A percentile compares a stretch with the other conserved stretches of the same genome.
phyloP scores from a whole-genome alignment of 2,113 vertebrate species.

The Eudyptes chrysolophus region DNA sequence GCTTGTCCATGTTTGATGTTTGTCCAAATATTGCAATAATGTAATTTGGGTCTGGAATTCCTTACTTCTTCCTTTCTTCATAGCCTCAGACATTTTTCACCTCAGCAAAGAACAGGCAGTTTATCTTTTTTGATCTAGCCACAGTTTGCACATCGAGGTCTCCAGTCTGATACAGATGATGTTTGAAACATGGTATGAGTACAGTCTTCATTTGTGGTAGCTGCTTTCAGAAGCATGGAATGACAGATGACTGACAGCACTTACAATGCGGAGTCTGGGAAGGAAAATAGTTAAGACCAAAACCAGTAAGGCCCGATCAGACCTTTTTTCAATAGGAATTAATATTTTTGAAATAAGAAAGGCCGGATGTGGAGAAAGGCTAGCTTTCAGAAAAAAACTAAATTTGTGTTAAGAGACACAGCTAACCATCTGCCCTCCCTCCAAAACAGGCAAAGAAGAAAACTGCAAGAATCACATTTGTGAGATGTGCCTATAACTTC shows the following conservation, averaged over 20 bases:
- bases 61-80: not conserved
- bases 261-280: accelerated
- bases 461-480: not conserved
- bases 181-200: not conserved
- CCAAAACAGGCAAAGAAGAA: not conserved
- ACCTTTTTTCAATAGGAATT: not conserved
- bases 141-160: not conserved
- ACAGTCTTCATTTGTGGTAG: not conserved
- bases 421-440: not conserved
- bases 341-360: not conserved
- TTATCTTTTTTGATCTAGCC: not conserved
- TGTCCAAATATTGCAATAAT: not conserved
- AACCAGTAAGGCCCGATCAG: not conserved
- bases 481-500: not conserved
- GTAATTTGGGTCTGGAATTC: not conserved
- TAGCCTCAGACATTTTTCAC: not conserved
- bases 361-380: not conserved
- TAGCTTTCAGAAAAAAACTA: not conserved
- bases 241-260: not conserved
- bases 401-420: not conserved
- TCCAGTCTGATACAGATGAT: not conserved
- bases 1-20: not conserved
- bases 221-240: not conserved
- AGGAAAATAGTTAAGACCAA: not conserved
- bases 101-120: not conserved